A percentile compares a stretch with the other conserved stretches of the same genome.
Evolutionary conservation across 2,797 vertebrate species (phyloP).

Genomic region (Rhinichthys osculus): DNA sequence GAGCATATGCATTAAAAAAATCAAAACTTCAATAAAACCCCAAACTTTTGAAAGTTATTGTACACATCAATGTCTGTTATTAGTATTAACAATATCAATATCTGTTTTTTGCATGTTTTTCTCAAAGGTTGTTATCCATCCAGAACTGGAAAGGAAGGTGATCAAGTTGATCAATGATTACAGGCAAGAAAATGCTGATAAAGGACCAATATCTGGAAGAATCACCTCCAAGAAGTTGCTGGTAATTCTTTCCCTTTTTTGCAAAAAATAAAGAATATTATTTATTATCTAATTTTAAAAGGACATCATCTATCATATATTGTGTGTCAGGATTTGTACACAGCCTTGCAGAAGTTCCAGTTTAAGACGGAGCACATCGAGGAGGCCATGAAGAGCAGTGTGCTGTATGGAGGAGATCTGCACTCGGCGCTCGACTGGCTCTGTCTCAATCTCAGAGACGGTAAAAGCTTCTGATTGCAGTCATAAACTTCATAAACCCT

Average conservation of each 20-base stretch:
- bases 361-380: slow-evolving; percentile 96
- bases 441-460: slow-evolving; percentile 93
- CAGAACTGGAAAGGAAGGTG: slow-evolving; percentile 91
- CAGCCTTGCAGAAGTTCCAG: slow-evolving; percentile 89
- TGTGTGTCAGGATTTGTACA: slow-evolving; percentile 89
- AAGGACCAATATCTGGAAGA: slow-evolving; percentile 89
- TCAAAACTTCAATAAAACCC: background rate
- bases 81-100: background rate
- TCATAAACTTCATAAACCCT: background rate
- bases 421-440: slow-evolving; percentile 98
- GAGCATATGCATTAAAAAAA: background rate
- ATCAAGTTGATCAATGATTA: slow-evolving; percentile 94
- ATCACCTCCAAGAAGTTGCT: slow-evolving; percentile 94
- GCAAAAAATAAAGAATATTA: background rate
- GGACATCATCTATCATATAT: background rate
- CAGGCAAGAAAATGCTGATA: slow-evolving; percentile 86
- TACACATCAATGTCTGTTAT: background rate
- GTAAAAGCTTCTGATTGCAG: slow-evolving; percentile 72
- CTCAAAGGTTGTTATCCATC: slow-evolving; percentile 88
- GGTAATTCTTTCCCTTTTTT: slow-evolving; percentile 72
- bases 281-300: too few species aligned
- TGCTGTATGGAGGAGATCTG: slow-evolving; percentile 93
- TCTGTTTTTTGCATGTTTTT: background rate
- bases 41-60: background rate
- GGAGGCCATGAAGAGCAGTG: slow-evolving; percentile 95